Conservation (phyloP, 2,888 invertebrate species). For the Platypus cylindrus region DNA sequence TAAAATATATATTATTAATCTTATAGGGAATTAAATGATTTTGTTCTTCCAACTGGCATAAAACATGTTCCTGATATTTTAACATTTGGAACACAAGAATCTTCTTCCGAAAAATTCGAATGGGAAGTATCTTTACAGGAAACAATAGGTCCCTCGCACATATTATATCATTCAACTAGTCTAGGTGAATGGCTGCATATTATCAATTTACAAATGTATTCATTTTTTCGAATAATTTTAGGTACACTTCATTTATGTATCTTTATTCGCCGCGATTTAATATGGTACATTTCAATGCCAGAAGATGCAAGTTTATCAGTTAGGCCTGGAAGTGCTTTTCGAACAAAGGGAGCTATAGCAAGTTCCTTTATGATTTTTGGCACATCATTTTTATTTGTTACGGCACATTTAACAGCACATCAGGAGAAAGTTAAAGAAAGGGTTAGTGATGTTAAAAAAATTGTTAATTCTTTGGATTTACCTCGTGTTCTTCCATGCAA, state of each 20-base stretch:
- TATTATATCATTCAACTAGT: constrained; percentile 73
- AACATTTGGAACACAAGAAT: constrained; percentile 89
- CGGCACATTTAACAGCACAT: constrained; percentile 89
- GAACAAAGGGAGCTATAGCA: constrained; percentile 92
- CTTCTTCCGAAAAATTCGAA: constrained; percentile 71
- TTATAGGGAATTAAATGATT: constrained; percentile 72
- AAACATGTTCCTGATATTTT: constrained; percentile 83
- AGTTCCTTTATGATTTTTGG: constrained; percentile 89
- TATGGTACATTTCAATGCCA: constrained; percentile 91
- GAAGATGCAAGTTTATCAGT: constrained; percentile 82
- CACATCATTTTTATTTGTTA: constrained; percentile 88
- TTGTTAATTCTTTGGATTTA: constrained; percentile 67
- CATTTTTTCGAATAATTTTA: constrained; percentile 26
- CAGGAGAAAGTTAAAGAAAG: constrained; percentile 79
- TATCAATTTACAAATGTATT: constrained; percentile 1
- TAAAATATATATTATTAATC: constrained; percentile 6
- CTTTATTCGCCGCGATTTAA: constrained; percentile 80
- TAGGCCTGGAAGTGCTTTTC: constrained; percentile 77
- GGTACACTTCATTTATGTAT: constrained; percentile 79
- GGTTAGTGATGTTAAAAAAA: constrained; percentile 73
- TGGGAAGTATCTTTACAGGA: constrained; percentile 89
- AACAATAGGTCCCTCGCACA: constrained; percentile 85
- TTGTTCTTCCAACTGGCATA: constrained; percentile 73
- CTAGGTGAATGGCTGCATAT: constrained; percentile 60
- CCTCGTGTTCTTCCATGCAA: constrained; percentile 68